A percentile compares a stretch with the other conserved stretches of the same genome.
phyloP scores from a whole-genome alignment of 1,140 invertebrate genomes.

The Eupeodes corollae region DNA sequence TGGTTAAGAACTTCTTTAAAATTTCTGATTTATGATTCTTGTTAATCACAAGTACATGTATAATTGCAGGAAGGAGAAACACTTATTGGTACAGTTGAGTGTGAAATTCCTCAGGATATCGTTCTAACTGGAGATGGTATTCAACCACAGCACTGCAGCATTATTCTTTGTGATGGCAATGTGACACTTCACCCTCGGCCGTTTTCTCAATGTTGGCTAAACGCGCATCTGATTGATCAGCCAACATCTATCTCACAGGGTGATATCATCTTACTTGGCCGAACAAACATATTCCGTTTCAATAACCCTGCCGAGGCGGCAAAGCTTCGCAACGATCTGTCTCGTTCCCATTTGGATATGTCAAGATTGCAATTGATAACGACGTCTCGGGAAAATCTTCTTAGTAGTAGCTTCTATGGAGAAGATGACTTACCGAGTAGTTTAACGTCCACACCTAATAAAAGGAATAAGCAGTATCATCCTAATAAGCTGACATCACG shows the following conservation, averaged over 20 bases:
- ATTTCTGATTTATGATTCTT: background rate
- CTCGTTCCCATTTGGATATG: constrained; percentile 56
- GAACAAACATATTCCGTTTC: constrained; percentile 86
- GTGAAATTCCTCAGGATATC: constrained; percentile 58
- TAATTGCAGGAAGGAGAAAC: constrained; percentile 52
- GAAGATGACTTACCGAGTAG: constrained; percentile 27
- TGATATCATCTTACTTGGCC: constrained; percentile 69
- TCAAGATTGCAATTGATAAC: constrained; percentile 73
- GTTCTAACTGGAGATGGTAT: constrained; percentile 67
- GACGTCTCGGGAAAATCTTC: constrained; percentile 57
- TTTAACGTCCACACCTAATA: constrained; percentile 19
- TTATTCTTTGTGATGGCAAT: constrained; percentile 58
- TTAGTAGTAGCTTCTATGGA: constrained; percentile 21
- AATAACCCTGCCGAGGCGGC: constrained; percentile 86
- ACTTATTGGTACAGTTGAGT: constrained; percentile 64
- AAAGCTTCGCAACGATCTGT: constrained; percentile 61
- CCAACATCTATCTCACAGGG: constrained; percentile 66
- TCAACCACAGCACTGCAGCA: constrained; percentile 69
- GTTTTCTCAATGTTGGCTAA: constrained; percentile 68
- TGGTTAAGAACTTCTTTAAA: background rate
- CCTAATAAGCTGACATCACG: constrained; percentile 24
- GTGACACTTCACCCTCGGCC: constrained; percentile 65
- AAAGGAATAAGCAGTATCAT: constrained; percentile 31
- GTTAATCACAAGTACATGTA: constrained; percentile 13
- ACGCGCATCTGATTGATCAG: constrained; percentile 63